Evolutionary conservation across 2,113 vertebrate species (phyloP), one percentile per base, ranked within the genome.

Genomic region (Elachura formosa): DNA sequence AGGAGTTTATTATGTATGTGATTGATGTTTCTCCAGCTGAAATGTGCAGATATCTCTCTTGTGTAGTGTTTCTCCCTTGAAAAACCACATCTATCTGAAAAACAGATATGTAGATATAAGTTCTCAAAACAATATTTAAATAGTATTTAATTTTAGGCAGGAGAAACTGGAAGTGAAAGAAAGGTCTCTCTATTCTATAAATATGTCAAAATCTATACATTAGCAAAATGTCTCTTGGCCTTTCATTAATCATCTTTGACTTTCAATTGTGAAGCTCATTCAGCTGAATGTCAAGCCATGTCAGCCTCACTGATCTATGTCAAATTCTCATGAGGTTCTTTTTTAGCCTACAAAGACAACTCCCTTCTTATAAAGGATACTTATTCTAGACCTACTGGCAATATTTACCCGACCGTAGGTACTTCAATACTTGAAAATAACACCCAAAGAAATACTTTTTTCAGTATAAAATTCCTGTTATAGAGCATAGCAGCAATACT

Each of bases 1-100:
- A 93, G 61, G 97, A 92, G 54, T 98, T 98, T 59, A 98, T 33
- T 14, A 93, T 84, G 28, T 96, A 98, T 14, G 77, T 89, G 49
- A 98, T 46, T 61, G 97, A 96, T 6, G 86, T 94, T 69, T 97
- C 94, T 81, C 97, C 96, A 3, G 96, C 96, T 46, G 91, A 68
- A 90, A 98, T 34, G 45, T 71, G 90, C 77, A 96, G 40, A 1
- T 86, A 96, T 41, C 96, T 97, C 92, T 97, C 97, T n/a, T 91
- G 87, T 92, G 97, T 91, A 33, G 93, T 36, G 20, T 92, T 48
- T 10, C 36, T 29, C 41, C 93, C 96, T 73, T 92, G 92, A 29
- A 97, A 24, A 33, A 96, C 78, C 55, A 89, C 3, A 26, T 83
- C 93, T 73, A 93, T 29, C 97, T 98, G 84, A 81, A 94, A 93